Evolutionary conservation across 2,888 invertebrate genomes (phyloP), one percentile per base, ranked within the genome.

Genomic region (Cantharis lateralis): DNA sequence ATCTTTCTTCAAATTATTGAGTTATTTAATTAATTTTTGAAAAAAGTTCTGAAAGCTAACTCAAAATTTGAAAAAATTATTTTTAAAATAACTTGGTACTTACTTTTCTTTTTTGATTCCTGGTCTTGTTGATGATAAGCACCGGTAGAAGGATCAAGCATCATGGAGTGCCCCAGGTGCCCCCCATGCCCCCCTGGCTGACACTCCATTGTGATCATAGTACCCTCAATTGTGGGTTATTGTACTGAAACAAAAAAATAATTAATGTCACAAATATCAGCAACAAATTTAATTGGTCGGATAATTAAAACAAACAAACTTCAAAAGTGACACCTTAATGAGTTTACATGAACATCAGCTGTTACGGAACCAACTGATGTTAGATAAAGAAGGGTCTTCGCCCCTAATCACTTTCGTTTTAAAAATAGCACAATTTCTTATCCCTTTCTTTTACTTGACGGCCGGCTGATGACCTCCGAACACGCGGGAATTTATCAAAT

Each of bases 161-260:
- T 87, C 87, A 88, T 88, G 88, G 88, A 88, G 87, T 88, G 88
- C 85, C 88, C 88, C 87, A 88, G 87, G 86, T 88, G 88, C 83
- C 87, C 88, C 80, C 87, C 87, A 83, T 88, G 88, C 85, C 88
- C 87, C 83, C 88, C 88, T 86, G 88, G 88, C 82, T 88, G 88
- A 85, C 88, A 88, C 88, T 88, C 88, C 88, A 88, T 88, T 84
- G 88, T 88, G 85, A 88, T 88, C 88, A 88, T 88, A 84, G 85
- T 86, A 86, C 87, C 86, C 87, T 88, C 88, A 87, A 87, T 88
- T 61, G 75, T 79, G 87, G 84, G 86, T 85, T 82, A 79, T 81
- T 79, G 80, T 83, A 82, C 87, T 87, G 84, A 68, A 87, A 87
- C 74, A 80, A 75, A 77, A 69, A 78, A 64, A 70, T 26, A 18